A percentile compares a stretch with the other conserved stretches of the same genome.
Evolutionary conservation across 2,797 vertebrate species (phyloP).

Genomic region (Acanthornis magna): DNA sequence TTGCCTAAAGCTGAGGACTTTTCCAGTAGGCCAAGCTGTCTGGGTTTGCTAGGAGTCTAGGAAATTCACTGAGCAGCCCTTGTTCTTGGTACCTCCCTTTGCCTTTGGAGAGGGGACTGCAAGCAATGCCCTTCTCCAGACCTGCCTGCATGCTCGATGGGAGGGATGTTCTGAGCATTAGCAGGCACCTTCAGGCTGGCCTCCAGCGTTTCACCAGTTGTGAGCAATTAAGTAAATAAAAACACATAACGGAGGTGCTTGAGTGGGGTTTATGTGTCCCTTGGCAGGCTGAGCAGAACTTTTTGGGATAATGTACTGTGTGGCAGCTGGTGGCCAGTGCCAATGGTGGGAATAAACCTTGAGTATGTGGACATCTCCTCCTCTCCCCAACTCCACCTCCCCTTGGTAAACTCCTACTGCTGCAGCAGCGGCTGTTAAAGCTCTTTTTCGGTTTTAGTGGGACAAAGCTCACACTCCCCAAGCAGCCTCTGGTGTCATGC

Average conservation of each 20-base stretch:
- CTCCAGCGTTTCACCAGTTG: background rate
- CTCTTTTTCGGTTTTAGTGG: background rate
- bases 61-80: background rate
- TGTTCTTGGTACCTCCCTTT: background rate
- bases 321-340: background rate
- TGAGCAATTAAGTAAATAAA: background rate
- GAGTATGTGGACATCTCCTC: background rate
- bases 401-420: background rate
- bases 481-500: background rate
- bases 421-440: background rate
- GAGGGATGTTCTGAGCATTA: background rate
- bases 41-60: background rate
- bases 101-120: background rate
- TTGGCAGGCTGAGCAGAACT: background rate
- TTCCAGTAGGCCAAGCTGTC: background rate
- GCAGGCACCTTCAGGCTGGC: background rate
- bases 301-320: fast-evolving
- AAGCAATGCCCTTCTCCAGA: background rate
- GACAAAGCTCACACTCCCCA: background rate
- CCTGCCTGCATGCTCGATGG: no score
- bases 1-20: background rate
- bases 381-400: background rate
- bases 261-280: background rate
- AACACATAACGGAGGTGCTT: background rate
- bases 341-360: background rate